phyloP scores from a whole-genome alignment of 1,140 invertebrate genomes.

The Hormaphis cornu region DNA sequence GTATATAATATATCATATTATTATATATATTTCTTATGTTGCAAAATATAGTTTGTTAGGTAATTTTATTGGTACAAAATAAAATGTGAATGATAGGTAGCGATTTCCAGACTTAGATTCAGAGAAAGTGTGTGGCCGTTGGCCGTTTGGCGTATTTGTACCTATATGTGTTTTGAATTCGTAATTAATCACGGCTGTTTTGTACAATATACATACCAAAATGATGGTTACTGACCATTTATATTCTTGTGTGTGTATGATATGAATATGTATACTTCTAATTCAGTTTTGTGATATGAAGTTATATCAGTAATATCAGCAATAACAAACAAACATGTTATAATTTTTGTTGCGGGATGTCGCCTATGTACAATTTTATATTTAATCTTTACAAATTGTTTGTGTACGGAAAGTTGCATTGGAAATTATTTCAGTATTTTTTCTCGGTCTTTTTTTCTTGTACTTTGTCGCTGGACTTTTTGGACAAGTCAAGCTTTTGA shows the following conservation, averaged over 20 bases:
- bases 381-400: too few relatives aligned
- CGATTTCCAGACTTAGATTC: too few relatives aligned
- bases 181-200: constrained; percentile 3
- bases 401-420: too few relatives aligned
- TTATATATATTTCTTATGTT: neutral
- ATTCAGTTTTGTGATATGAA: neutral
- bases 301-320: neutral
- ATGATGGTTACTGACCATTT: constrained; percentile 1
- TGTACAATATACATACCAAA: neutral
- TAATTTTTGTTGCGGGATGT: too few relatives aligned
- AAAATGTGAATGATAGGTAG: neutral
- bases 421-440: too few relatives aligned
- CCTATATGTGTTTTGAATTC: constrained; percentile 8
- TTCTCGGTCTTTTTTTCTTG: too few relatives aligned
- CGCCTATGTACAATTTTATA: too few relatives aligned
- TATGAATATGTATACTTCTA: too few relatives aligned
- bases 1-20: too few relatives aligned
- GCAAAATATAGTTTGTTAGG: neutral
- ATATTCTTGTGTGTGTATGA: neutral
- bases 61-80: neutral
- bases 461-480: too few relatives aligned
- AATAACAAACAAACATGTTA: neutral
- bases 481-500: too few relatives aligned
- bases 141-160: neutral
- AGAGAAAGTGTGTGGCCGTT: constrained; percentile 13